These are phyloP conservation scores for Celastrina argiolus DNA, from an alignment of 2,888 invertebrate species.

Conservation along the genomic window DNA sequence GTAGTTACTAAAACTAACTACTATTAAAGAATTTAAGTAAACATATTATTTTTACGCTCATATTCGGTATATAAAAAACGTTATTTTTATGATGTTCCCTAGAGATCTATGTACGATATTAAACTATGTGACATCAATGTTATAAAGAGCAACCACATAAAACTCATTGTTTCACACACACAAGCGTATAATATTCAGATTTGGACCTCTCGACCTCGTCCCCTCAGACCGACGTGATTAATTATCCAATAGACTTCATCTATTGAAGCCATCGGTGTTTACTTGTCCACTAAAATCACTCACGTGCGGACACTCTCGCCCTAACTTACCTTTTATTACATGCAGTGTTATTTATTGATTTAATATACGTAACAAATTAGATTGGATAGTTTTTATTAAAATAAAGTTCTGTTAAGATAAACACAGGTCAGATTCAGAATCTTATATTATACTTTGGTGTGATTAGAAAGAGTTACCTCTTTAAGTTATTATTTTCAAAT, in stretches of 20 bases:
- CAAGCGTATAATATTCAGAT: not conserved
- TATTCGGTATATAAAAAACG: too few relatives aligned
- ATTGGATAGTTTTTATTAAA: not conserved
- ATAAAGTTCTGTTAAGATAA: not conserved
- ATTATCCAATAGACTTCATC: conserved; percentile 67
- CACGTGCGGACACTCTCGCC: conserved; percentile 44
- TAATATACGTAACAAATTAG: not conserved
- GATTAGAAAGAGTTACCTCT: too few relatives aligned
- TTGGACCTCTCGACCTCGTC: conserved; percentile 4
- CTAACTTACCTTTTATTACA: conserved; percentile 10
- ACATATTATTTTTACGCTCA: not conserved
- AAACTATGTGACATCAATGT: not conserved
- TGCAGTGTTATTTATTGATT: conserved; percentile 19
- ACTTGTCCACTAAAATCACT: conserved; percentile 59
- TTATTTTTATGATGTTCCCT: too few relatives aligned
- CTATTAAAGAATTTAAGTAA: too few relatives aligned
- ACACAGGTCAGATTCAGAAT: not conserved
- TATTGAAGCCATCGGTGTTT: conserved; percentile 46
- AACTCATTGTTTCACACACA: not conserved
- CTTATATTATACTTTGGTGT: too few relatives aligned
- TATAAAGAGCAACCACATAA: not conserved
- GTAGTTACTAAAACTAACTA: too few relatives aligned
- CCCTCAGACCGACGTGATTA: conserved; percentile 47
- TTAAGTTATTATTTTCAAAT: too few relatives aligned
- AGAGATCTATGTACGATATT: too few relatives aligned